A percentile compares a stretch with the other conserved stretches of the same genome.
These are phyloP conservation scores for Acleris cristana DNA, from an alignment of 2,888 invertebrate species.

Conservation along the genomic window DNA sequence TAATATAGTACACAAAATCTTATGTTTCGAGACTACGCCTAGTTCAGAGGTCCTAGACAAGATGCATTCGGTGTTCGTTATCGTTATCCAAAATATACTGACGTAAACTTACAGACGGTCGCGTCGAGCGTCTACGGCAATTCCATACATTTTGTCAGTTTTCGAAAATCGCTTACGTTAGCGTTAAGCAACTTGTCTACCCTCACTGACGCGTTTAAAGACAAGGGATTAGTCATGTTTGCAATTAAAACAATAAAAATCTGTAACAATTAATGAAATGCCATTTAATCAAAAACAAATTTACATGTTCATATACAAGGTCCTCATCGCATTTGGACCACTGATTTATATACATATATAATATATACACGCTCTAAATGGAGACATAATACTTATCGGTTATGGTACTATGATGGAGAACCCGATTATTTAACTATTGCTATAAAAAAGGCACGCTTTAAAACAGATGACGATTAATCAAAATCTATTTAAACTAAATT, in stretches of 20 bases:
- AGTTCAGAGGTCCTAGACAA: too few species aligned
- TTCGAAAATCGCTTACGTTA: too few species aligned
- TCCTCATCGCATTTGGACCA: slow-evolving; percentile 37
- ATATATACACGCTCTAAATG: slow-evolving; percentile 46
- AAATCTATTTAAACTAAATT: slow-evolving; percentile 17
- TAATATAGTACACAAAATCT: too few species aligned
- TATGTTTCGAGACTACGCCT: too few species aligned
- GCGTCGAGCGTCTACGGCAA: too few species aligned
- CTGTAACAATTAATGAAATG: slow-evolving; percentile 48
- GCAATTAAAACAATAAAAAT: slow-evolving; percentile 24
- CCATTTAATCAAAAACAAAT: slow-evolving; percentile 73
- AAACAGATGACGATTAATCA: slow-evolving; percentile 19
- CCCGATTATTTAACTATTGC: slow-evolving; percentile 42
- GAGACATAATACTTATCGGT: slow-evolving; percentile 47
- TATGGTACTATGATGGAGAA: slow-evolving; percentile 33
- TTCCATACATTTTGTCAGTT: too few species aligned
- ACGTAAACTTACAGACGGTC: too few species aligned
- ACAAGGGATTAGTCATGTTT: slow-evolving; percentile 1
- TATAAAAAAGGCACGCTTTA: slow-evolving; percentile 40
- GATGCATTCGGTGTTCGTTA: too few species aligned
- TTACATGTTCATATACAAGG: slow-evolving; percentile 71
- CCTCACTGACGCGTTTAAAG: too few species aligned
- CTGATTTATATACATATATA: slow-evolving; percentile 44
- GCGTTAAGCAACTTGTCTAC: too few species aligned
- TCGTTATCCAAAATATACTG: too few species aligned